A percentile compares a stretch with the other conserved stretches of the same genome.
Conservation (phyloP, 2,113 vertebrate genomes). For the Arenaria interpres region DNA sequence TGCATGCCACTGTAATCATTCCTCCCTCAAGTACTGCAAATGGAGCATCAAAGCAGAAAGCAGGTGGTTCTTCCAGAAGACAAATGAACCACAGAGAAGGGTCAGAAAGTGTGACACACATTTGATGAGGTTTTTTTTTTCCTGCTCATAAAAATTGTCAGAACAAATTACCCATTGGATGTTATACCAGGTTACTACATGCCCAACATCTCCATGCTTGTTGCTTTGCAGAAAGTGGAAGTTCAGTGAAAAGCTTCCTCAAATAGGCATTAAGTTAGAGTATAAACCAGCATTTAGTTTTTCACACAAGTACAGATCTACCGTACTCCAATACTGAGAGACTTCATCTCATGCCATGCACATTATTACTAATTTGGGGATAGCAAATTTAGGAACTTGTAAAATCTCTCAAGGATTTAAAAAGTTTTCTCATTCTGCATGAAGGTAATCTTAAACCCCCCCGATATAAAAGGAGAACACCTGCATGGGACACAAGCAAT, state of each 20-base stretch:
- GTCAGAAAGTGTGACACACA: slow-evolving; percentile 11
- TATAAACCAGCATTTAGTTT: not conserved
- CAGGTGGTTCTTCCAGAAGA: slow-evolving; percentile 60
- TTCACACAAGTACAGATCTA: not conserved
- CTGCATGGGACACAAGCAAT: not conserved
- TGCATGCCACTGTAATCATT: slow-evolving; percentile 42
- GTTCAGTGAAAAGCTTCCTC: not conserved
- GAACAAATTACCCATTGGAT: slow-evolving; percentile 39
- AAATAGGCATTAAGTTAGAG: not conserved
- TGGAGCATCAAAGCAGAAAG: slow-evolving; percentile 61
- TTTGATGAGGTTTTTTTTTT: not conserved
- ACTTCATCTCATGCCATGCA: not conserved
- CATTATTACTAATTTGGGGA: not conserved
- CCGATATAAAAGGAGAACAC: not conserved
- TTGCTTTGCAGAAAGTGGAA: not conserved
- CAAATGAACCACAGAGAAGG: slow-evolving; percentile 55
- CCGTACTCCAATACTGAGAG: rapidly evolving
- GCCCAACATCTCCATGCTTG: not conserved
- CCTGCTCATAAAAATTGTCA: slow-evolving; percentile 40
- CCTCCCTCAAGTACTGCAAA: slow-evolving; percentile 60
- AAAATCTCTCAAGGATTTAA: not conserved
- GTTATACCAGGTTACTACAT: not conserved
- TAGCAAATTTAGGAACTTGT: not conserved
- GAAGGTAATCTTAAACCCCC: not conserved
- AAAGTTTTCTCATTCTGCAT: not conserved